A percentile compares a stretch with the other conserved stretches of the same genome.
Evolutionary conservation across 2,113 vertebrate genomes (phyloP).

Genomic region (Perca fluviatilis): DNA sequence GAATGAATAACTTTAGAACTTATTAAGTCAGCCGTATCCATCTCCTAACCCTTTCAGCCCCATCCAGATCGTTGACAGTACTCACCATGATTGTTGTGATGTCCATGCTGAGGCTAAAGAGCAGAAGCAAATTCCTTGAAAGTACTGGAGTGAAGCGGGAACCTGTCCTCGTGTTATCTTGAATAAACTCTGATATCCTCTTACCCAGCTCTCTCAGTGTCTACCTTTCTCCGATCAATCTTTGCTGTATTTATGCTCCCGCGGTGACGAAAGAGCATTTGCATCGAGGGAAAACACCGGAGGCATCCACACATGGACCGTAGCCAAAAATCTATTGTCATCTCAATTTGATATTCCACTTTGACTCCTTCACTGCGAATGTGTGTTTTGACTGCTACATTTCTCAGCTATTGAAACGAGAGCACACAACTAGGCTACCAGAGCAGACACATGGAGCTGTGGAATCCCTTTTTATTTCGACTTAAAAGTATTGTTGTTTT

Average conservation of each 20-base stretch:
- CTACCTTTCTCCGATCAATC: no score
- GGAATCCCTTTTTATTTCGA: constrained; percentile 60
- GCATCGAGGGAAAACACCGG: neutral
- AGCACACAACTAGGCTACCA: neutral
- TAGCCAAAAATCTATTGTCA: neutral
- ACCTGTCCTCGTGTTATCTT: neutral
- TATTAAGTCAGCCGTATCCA: neutral
- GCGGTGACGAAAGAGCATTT: constrained; percentile 30
- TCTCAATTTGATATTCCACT: neutral
- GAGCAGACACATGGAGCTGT: constrained; percentile 27
- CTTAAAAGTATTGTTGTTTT: constrained; percentile 63
- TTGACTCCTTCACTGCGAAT: neutral
- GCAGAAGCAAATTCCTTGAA: no score
- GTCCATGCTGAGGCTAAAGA: neutral
- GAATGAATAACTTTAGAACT: neutral
- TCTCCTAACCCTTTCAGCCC: neutral
- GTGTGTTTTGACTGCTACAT: no score
- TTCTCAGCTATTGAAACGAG: no score
- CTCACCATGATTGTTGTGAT: constrained; percentile 35
- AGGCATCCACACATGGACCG: neutral
- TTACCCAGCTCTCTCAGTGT: neutral
- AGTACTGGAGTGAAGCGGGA: neutral
- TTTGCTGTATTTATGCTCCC: neutral
- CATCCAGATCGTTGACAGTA: neutral
- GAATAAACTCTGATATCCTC: no score